These are phyloP conservation scores for Nannoperca obscura DNA, from an alignment of 2,797 vertebrate genomes.

Conservation along the genomic window DNA sequence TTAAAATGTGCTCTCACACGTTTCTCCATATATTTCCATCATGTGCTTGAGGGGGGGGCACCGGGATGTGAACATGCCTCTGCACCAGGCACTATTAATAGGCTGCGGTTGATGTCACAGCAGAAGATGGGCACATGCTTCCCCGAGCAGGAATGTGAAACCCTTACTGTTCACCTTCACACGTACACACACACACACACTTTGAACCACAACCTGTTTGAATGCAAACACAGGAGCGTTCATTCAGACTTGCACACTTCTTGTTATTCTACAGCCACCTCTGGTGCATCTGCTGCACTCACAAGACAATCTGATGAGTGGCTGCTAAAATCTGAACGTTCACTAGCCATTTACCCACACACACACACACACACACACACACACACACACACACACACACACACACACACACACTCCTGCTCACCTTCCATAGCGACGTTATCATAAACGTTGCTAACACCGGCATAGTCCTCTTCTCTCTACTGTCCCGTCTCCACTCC, in stretches of 20 bases:
- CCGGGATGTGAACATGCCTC: background rate
- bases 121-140: constrained; percentile 50
- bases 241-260: constrained; percentile 48
- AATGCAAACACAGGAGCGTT: constrained; percentile 55
- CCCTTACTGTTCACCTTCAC: constrained; percentile 28
- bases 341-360: background rate
- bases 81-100: constrained; percentile 60
- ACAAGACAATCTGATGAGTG: no score
- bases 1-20: no score
- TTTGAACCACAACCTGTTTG: constrained; percentile 28
- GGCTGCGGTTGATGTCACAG: constrained; percentile 22
- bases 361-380: background rate
- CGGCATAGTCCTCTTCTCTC: constrained; percentile 73
- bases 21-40: background rate
- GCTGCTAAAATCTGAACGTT: no score
- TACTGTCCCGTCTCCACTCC: constrained; percentile 27
- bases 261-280: no score
- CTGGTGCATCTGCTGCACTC: no score
- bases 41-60: background rate
- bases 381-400: constrained; percentile 6
- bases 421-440: constrained; percentile 81
- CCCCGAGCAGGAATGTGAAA: constrained; percentile 22
- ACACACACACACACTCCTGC: constrained; percentile 23
- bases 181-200: no score
- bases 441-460: constrained; percentile 71